phyloP scores from a whole-genome alignment of 1,140 invertebrate genomes.

The Chrysomallon squamiferum region DNA sequence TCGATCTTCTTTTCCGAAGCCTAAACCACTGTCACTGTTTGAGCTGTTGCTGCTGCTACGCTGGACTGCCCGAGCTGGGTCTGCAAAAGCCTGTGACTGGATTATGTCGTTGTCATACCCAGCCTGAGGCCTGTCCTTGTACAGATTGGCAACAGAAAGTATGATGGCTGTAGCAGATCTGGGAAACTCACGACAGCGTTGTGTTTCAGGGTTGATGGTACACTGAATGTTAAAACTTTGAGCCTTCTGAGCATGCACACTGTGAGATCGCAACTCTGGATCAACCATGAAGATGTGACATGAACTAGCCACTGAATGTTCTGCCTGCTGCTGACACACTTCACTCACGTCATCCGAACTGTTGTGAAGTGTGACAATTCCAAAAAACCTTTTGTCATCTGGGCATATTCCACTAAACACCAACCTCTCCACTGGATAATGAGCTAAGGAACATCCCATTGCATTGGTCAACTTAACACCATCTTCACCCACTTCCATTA shows the following conservation, averaged over 20 bases:
- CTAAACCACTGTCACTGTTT: constrained; percentile 94
- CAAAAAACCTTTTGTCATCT: constrained; percentile 88
- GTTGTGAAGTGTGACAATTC: constrained; percentile 82
- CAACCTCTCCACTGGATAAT: constrained; percentile 85
- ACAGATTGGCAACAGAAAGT: constrained; percentile 59
- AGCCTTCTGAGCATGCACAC: constrained; percentile 77
- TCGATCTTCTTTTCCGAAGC: constrained; percentile 82
- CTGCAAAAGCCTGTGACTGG: constrained; percentile 64
- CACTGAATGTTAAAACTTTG: constrained; percentile 81
- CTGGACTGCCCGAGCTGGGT: constrained; percentile 67
- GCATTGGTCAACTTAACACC: constrained; percentile 79
- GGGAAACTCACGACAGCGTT: constrained; percentile 86
- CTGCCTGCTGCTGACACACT: constrained; percentile 38
- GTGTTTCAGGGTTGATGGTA: constrained; percentile 69
- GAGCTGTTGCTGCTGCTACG: constrained; percentile 75
- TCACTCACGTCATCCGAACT: constrained; percentile 45
- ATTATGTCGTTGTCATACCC: constrained; percentile 62
- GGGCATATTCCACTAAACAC: constrained; percentile 89
- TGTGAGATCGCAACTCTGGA: constrained; percentile 75
- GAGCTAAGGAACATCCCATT: constrained; percentile 70
- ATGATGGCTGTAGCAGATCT: constrained; percentile 86
- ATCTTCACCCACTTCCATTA: constrained; percentile 83
- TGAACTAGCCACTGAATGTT: constrained; percentile 75
- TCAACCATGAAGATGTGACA: constrained; percentile 96
- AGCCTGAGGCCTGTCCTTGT: constrained; percentile 44